Percentiles rank a stretch among this genome's conserved stretches.
Evolutionary conservation across 2,888 invertebrate genomes (phyloP).

Genomic region (Hartigia nigra): DNA sequence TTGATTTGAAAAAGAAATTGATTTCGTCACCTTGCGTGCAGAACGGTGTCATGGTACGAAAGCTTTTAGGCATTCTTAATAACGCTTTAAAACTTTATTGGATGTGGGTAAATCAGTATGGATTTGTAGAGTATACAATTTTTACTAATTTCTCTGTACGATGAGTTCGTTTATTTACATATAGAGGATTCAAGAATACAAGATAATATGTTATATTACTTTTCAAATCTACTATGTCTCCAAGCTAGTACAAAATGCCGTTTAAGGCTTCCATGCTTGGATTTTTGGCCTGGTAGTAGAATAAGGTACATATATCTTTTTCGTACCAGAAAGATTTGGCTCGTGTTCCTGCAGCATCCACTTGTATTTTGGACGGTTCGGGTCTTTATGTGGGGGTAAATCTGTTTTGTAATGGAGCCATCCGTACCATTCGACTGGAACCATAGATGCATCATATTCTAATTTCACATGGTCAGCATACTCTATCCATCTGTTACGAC

Average conservation of each 20-base stretch:
- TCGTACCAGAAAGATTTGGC: conserved; percentile 87
- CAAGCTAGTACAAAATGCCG: conserved; percentile 19
- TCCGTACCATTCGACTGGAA: conserved; percentile 96
- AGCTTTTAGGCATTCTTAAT: background rate
- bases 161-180: background rate
- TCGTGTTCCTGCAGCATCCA: conserved; percentile 86
- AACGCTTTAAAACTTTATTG: background rate
- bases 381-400: conserved; percentile 76
- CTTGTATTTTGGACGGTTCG: conserved; percentile 79
- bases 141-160: background rate
- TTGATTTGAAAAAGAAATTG: background rate
- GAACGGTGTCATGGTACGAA: background rate
- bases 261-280: conserved; percentile 80
- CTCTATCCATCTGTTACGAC: conserved; percentile 95
- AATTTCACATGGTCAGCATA: conserved; percentile 81
- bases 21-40: background rate
- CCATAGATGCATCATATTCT: conserved; percentile 86
- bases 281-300: conserved; percentile 89
- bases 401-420: conserved; percentile 97
- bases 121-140: background rate
- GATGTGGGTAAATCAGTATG: background rate
- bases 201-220: background rate
- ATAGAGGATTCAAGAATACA: background rate
- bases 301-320: conserved; percentile 85
- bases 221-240: background rate